Conservation (phyloP, 2,888 invertebrate genomes). For the Agriopis aurantiaria region DNA sequence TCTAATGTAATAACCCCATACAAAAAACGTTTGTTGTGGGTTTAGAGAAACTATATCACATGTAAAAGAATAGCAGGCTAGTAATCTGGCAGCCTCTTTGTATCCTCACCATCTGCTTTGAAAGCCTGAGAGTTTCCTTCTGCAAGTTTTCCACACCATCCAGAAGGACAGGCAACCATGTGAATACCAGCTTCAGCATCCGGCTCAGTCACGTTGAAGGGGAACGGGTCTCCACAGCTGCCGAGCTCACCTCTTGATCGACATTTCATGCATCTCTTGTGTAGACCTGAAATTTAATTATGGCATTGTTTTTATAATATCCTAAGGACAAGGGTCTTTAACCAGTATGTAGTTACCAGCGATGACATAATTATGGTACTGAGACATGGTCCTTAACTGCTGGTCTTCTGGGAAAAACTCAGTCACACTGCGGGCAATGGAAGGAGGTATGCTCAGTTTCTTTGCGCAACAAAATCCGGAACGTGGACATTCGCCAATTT, state of each 20-base stretch:
- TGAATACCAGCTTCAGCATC: constrained; percentile 90
- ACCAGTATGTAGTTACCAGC: too few species aligned
- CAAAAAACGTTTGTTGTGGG: too few species aligned
- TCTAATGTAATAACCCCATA: too few species aligned
- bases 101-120: constrained; percentile 90
- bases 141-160: constrained; percentile 97
- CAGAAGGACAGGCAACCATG: constrained; percentile 93
- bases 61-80: too few species aligned
- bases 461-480: too few species aligned
- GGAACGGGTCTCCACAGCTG: constrained; percentile 95
- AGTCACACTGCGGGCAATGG: too few species aligned
- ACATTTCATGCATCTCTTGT: constrained; percentile 93
- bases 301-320: neutral
- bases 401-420: too few species aligned
- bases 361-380: too few species aligned
- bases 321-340: neutral
- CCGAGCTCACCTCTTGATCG: constrained; percentile 95
- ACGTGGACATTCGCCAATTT: too few species aligned
- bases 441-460: too few species aligned
- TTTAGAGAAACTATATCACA: too few species aligned
- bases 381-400: too few species aligned
- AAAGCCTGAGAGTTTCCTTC: constrained; percentile 91
- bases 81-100: neutral
- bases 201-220: constrained; percentile 91
- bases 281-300: constrained; percentile 82